These are phyloP conservation scores for Columba guinea DNA, from an alignment of 2,797 vertebrate genomes.

Conservation along the genomic window DNA sequence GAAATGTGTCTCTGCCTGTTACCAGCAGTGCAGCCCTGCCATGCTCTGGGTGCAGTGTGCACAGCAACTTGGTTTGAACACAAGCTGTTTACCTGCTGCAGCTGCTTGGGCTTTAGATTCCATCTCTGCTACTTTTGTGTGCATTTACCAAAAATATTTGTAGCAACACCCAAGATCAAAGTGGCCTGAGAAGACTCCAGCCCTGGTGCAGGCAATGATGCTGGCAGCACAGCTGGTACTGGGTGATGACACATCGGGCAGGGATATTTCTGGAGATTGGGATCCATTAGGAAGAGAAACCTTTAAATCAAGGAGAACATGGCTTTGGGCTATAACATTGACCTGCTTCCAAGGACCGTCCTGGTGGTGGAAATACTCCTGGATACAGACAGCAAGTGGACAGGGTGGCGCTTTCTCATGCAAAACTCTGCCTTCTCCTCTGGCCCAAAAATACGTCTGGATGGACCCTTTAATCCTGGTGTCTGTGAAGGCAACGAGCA, in stretches of 20 bases:
- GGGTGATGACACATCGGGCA: neutral
- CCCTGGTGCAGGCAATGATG: rapidly evolving
- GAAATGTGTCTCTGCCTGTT: neutral
- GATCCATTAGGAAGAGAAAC: neutral
- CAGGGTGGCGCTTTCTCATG: neutral
- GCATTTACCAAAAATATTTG: neutral
- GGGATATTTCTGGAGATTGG: neutral
- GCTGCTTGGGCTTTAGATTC: neutral
- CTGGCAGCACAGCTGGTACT: neutral
- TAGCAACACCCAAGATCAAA: neutral
- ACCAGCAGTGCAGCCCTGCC: neutral
- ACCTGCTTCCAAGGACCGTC: neutral
- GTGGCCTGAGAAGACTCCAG: neutral
- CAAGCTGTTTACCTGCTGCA: neutral
- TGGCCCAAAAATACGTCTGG: neutral
- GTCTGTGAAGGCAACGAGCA: neutral
- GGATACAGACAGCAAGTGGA: neutral
- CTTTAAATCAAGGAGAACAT: neutral
- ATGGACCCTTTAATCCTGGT: neutral
- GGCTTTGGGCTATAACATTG: neutral
- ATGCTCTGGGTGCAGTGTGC: neutral
- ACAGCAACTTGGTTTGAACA: neutral
- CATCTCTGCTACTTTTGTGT: neutral
- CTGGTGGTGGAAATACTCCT: neutral
- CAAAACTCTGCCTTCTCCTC: neutral